Percentiles rank a stretch among this genome's conserved stretches.
Conservation (phyloP, 2,797 vertebrate genomes). For the Tangara arthus region DNA sequence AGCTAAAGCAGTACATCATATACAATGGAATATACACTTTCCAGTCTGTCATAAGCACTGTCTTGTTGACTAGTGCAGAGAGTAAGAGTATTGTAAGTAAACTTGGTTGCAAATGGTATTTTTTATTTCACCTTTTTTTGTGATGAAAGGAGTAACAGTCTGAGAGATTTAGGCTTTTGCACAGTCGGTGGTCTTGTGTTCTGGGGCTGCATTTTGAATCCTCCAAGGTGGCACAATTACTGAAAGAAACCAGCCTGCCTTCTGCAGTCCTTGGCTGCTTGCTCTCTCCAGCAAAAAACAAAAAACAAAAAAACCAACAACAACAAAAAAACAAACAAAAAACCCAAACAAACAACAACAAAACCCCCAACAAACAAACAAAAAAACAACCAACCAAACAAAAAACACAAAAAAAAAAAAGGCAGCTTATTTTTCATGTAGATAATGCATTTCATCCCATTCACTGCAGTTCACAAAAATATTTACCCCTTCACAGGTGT, state of each 20-base stretch:
- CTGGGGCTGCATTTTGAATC: neutral
- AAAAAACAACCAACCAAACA: accelerated
- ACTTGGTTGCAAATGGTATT: neutral
- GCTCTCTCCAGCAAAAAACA: neutral
- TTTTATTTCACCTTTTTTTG: neutral
- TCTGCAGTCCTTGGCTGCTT: neutral
- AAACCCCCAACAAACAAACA: too few species aligned
- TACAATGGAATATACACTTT: neutral
- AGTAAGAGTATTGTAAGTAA: neutral
- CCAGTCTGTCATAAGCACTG: neutral
- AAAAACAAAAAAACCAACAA: too few species aligned
- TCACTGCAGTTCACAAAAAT: neutral
- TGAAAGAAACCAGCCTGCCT: neutral
- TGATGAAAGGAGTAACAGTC: neutral
- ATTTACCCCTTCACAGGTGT: neutral
- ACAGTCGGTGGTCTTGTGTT: neutral
- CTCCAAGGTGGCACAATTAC: neutral
- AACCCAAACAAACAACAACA: too few species aligned
- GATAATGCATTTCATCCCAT: neutral
- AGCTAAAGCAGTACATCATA: neutral
- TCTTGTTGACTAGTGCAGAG: neutral
- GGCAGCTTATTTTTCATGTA: neutral
- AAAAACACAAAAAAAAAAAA: too few species aligned
- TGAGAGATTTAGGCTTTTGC: neutral
- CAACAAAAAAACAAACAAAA: too few species aligned